These are phyloP conservation scores for western clawed frog (Xenopus tropicalis) DNA, from an alignment of 2,113 vertebrate species.

Conservation along the genomic window DNA sequence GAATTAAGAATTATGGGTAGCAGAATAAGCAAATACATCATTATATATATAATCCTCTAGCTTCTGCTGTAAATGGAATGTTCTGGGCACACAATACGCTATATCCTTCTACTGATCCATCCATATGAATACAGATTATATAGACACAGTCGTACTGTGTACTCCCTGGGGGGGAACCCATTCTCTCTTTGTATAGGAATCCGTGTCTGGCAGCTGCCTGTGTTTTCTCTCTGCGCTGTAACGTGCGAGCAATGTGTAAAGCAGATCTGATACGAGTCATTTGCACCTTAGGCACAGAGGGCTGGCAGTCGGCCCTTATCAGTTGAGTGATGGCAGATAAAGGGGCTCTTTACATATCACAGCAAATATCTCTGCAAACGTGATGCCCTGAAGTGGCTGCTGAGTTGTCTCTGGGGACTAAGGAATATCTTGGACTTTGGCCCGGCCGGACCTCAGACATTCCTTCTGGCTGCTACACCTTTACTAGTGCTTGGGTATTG, in stretches of 20 bases:
- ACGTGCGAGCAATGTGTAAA: not conserved
- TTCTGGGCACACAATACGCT: no score
- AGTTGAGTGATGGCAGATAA: not conserved
- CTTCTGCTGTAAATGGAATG: no score
- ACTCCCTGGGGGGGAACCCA: no score
- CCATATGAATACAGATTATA: no score
- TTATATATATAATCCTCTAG: no score
- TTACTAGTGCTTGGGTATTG: no score
- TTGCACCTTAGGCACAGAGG: not conserved
- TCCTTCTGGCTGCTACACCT: not conserved
- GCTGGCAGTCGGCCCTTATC: no score
- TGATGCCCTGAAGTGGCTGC: not conserved
- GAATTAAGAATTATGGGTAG: no score
- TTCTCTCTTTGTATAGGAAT: no score
- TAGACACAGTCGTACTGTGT: no score
- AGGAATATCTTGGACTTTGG: not conserved
- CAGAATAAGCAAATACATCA: no score
- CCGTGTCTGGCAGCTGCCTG: not conserved
- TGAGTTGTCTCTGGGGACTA: not conserved
- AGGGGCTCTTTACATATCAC: slow-evolving; percentile 8
- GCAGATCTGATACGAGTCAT: slow-evolving; percentile 8
- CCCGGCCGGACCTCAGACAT: not conserved
- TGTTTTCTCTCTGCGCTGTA: not conserved
- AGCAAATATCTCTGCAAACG: not conserved
- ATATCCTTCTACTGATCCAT: no score